Base-by-base conservation (phyloP, 2,113 vertebrate genomes). In the cat (Felis catus) region DNA sequence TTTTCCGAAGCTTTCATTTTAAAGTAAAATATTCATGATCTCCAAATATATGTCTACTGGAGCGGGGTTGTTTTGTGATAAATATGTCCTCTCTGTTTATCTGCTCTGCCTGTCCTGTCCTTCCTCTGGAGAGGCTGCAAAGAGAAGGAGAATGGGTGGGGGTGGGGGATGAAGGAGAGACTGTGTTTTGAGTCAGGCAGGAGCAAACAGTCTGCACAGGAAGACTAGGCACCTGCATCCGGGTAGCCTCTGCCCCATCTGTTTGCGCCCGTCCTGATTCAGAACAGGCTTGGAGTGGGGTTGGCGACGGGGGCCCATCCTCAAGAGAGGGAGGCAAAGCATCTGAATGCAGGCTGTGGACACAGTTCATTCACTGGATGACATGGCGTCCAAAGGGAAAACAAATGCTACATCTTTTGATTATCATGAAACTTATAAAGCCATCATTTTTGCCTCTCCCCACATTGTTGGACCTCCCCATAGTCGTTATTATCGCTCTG, bases 21-120 rank as follows among this genome's bases (percentile, higher is more conserved):
- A 81, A 97, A 96, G 96, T 96, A 96, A 98, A 98, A 98, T 98
- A 97, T 96, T 97, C 95, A 97, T 97, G 92, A 94, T 91, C 66
- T 53, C 71, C 86, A 86, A 97, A 96, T 96, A 96, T 58, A 92
- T 14, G 84, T 63, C 94, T 84, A 79, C 8, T 79, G 71, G 87
- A 96, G 96, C 2, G 5, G 91, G 81, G 78, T 7, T 33, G 39
- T 79, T 97, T 89, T 70, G 39, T 89, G 93, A 97, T 53, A 92
- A 95, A 89, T 65, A 48, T 33, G 78, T 85, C 58, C 39, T 94
- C 53, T 96, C 65, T 79, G 90, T 87, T 96, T 93, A 80, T 92
- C 97, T 61, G 31, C 45, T 74, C 89, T 74, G 78, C 51, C 19
- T 51, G 51, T 36, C 68, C 51, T n/a, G 5, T 25, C n/a, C 19